Evolutionary conservation across 2,888 invertebrate genomes (phyloP).

Genomic region (Macrophya alboannulata): DNA sequence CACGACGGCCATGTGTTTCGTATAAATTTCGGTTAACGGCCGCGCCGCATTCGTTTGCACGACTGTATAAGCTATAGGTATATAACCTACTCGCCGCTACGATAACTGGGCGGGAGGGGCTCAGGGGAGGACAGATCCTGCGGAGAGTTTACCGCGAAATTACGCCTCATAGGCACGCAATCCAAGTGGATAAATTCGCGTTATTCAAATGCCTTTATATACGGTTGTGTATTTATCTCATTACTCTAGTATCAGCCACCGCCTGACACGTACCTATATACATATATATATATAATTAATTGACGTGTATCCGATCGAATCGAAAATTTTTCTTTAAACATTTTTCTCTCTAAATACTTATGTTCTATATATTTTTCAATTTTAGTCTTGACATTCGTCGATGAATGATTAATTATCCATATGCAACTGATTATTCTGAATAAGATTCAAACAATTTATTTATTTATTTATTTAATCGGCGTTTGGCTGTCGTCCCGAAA

Average conservation of each 20-base stretch:
- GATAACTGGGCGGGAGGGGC: neutral
- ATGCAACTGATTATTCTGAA: too few relatives aligned
- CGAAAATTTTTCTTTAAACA: neutral
- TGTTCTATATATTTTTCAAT: too few relatives aligned
- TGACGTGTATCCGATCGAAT: neutral
- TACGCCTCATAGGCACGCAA: conserved; percentile 48
- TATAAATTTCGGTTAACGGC: conserved; percentile 50
- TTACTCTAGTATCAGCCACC: neutral
- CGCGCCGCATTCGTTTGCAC: conserved; percentile 30
- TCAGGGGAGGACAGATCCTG: neutral
- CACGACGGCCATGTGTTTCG: conserved; percentile 49
- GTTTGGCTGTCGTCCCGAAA: conserved; percentile 30
- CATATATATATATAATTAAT: neutral
- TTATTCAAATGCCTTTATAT: conserved; percentile 19
- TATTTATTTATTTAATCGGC: neutral
- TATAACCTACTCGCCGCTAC: neutral
- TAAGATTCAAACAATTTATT: neutral
- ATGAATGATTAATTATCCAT: too few relatives aligned
- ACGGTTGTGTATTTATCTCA: neutral
- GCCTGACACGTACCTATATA: neutral
- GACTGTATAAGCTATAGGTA: neutral
- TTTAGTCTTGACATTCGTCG: neutral
- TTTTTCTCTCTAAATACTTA: too few relatives aligned
- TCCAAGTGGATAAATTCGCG: conserved; percentile 22
- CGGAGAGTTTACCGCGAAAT: conserved; percentile 20